These are phyloP conservation scores for Latrodectus hesperus DNA, from an alignment of 2,888 invertebrate species.

Conservation along the genomic window DNA sequence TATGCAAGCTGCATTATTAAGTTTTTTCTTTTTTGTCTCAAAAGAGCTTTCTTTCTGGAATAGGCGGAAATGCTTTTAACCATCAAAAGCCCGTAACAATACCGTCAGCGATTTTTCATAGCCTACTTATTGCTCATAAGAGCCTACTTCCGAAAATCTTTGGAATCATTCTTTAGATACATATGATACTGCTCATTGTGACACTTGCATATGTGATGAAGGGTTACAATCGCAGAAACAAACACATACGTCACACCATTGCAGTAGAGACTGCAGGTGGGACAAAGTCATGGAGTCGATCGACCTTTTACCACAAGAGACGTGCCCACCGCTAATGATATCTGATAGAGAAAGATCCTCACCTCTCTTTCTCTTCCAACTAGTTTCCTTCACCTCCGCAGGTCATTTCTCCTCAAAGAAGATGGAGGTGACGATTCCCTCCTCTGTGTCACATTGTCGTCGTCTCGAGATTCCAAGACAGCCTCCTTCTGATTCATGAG, in stretches of 20 bases:
- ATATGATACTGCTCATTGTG: neutral
- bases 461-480: neutral
- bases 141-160: too few species aligned
- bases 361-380: neutral
- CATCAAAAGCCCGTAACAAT: neutral
- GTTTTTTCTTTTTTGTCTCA: too few species aligned
- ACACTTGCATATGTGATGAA: neutral
- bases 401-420: conserved; percentile 31
- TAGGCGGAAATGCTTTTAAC: too few species aligned
- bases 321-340: conserved; percentile 1
- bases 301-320: neutral
- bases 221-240: neutral
- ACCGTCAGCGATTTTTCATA: neutral
- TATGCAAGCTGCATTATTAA: too few species aligned
- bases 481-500: neutral
- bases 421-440: neutral
- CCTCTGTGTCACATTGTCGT: neutral
- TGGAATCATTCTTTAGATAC: neutral
- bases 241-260: neutral
- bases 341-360: neutral
- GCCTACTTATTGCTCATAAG: neutral
- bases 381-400: conserved; percentile 36
- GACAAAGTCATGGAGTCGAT: neutral
- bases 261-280: neutral
- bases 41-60: too few species aligned